phyloP scores from a whole-genome alignment of 2,113 vertebrate genomes.

The Isichthys henryi region DNA sequence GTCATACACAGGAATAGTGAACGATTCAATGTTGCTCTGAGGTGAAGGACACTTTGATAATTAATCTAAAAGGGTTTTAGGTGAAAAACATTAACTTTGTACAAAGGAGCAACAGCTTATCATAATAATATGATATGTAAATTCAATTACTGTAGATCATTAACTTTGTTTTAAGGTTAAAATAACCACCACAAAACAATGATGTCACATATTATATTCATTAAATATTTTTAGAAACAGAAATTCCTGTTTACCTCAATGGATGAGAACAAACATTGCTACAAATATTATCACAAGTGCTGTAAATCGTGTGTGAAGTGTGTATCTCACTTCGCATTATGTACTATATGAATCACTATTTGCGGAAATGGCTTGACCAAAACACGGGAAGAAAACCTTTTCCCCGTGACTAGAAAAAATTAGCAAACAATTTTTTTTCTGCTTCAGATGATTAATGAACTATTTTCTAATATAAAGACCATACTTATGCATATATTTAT shows the following conservation, averaged over 20 bases:
- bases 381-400: background rate
- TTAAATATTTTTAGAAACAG: background rate
- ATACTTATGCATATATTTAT: background rate
- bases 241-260: background rate
- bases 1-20: background rate
- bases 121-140: background rate
- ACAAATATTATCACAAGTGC: background rate
- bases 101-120: background rate
- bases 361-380: background rate
- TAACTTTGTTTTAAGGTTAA: background rate
- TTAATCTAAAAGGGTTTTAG: background rate
- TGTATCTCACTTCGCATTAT: background rate
- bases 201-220: background rate
- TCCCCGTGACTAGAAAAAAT: background rate
- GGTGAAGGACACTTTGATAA: conserved; percentile 1
- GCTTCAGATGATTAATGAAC: background rate
- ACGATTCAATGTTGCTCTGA: background rate
- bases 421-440: background rate
- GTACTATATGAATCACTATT: background rate
- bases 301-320: background rate
- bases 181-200: background rate
- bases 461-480: background rate
- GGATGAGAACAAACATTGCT: background rate
- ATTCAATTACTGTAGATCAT: background rate
- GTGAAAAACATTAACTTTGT: conserved; percentile 2